phyloP scores from a whole-genome alignment of 2,888 invertebrate species.

The Escarpia spicata region DNA sequence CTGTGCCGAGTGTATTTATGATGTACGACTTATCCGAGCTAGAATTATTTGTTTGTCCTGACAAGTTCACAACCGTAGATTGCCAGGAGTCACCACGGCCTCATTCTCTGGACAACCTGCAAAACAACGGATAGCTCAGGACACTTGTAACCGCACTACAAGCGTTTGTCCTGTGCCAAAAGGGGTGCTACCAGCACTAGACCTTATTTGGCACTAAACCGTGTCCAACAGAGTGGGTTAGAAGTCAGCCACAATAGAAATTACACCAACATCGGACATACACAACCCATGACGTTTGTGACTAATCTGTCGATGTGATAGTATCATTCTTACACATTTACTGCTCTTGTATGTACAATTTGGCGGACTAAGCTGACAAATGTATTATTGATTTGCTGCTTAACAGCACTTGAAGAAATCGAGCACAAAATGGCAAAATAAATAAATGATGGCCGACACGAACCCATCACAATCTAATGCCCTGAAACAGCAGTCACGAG shows the following conservation, averaged over 20 bases:
- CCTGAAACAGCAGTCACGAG: neutral
- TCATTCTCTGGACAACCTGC: neutral
- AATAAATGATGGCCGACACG: neutral
- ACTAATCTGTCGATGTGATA: neutral
- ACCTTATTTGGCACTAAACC: neutral
- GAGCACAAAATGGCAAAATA: neutral
- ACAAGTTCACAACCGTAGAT: neutral
- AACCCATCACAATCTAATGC: neutral
- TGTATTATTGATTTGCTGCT: neutral
- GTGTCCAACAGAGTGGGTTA: neutral
- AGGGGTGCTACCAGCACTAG: neutral
- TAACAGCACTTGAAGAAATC: neutral
- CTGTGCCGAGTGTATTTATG: too few species aligned
- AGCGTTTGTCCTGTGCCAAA: neutral
- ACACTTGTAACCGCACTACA: neutral
- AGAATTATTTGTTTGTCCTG: neutral
- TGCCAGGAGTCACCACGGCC: neutral
- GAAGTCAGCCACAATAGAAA: neutral
- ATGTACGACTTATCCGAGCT: neutral
- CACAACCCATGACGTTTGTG: neutral
- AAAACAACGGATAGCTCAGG: neutral
- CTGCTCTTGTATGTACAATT: neutral
- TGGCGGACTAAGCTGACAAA: neutral
- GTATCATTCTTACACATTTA: neutral
- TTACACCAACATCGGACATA: neutral